Percentiles rank a stretch among this genome's conserved stretches.
Evolutionary conservation across 2,113 vertebrate species (phyloP).

Genomic region (Pachycephala philippinensis): DNA sequence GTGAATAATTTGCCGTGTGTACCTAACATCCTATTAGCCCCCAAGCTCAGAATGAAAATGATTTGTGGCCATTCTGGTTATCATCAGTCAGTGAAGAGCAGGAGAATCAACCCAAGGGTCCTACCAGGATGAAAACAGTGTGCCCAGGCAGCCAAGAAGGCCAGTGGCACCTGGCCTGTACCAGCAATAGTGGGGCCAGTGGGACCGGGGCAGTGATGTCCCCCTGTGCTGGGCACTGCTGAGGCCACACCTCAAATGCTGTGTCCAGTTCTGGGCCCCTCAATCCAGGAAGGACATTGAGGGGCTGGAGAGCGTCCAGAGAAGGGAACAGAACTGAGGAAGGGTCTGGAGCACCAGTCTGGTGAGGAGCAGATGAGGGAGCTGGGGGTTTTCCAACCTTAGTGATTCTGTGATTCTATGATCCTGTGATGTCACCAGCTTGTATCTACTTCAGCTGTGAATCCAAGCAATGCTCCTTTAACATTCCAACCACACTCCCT

Average conservation of each 20-base stretch:
- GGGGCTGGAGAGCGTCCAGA: not conserved
- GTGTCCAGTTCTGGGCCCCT: not conserved
- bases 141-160: not conserved
- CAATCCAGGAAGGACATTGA: not conserved
- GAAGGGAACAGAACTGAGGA: accelerated
- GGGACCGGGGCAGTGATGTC: not conserved
- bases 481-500: not conserved
- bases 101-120: not conserved
- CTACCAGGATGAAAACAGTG: not conserved
- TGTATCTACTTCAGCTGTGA: not conserved
- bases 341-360: not conserved
- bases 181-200: not conserved
- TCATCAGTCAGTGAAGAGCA: not conserved
- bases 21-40: not conserved
- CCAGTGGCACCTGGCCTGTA: not conserved
- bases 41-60: not conserved
- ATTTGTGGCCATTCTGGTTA: not conserved
- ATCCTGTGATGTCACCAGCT: not conserved
- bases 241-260: not conserved
- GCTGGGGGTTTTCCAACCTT: not conserved
- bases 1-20: not conserved
- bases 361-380: not conserved
- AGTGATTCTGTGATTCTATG: not conserved
- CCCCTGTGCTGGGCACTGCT: not conserved
- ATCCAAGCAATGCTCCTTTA: accelerated